phyloP scores from a whole-genome alignment of 2,113 vertebrate genomes.

The Morone chrysops region DNA sequence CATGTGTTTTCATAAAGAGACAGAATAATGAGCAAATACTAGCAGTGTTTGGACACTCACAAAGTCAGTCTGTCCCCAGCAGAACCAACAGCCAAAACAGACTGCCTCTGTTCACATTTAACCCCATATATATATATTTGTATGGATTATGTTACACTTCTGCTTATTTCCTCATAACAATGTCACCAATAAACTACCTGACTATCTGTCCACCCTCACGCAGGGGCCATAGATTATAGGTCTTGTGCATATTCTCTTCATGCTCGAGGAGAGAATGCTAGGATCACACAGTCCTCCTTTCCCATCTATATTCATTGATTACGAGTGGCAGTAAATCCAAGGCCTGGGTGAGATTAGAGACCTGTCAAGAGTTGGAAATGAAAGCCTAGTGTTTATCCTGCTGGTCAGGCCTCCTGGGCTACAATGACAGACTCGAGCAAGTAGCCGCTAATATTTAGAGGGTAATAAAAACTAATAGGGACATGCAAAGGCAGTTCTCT shows the following conservation, averaged over 20 bases:
- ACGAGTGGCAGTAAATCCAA: conserved; percentile 66
- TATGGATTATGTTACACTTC: conserved; percentile 38
- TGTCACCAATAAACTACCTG: conserved; percentile 45
- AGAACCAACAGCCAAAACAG: background rate
- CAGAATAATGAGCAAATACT: background rate
- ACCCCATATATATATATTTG: conserved; percentile 1
- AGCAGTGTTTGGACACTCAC: background rate
- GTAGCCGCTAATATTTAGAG: conserved; percentile 57
- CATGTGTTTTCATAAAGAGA: background rate
- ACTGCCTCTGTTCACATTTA: conserved; percentile 8
- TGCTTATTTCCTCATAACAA: conserved; percentile 24
- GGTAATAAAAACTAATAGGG: conserved; percentile 58
- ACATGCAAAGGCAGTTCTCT: conserved; percentile 21
- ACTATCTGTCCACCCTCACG: conserved; percentile 13
- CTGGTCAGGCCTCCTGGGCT: conserved; percentile 47
- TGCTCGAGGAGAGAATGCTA: conserved; percentile 16
- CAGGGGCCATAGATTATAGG: conserved; percentile 35
- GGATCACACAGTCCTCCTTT: conserved; percentile 19
- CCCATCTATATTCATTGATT: conserved; percentile 51
- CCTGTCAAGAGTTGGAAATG: conserved; percentile 65
- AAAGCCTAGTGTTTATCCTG: conserved; percentile 62
- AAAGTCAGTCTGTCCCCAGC: background rate
- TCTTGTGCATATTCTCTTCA: conserved; percentile 56
- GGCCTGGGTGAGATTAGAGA: conserved; percentile 65
- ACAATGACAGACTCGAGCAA: conserved; percentile 39